Evolutionary conservation across 2,113 vertebrate species (phyloP).

Genomic region (Ploceus nigricollis): DNA sequence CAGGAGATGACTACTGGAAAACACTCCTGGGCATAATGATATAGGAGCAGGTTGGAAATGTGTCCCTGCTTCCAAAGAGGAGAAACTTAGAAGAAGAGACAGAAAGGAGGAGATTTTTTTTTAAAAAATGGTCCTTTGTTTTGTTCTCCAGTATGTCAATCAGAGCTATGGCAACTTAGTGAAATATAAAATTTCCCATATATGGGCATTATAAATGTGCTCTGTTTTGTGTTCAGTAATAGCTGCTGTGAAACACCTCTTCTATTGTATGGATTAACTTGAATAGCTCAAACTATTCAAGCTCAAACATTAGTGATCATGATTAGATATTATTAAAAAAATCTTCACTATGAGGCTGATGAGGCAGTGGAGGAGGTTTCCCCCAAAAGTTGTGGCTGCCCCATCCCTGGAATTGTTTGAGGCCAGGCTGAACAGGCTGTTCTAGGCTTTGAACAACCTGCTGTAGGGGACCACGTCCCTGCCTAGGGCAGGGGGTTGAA

Average conservation of each 20-base stretch:
- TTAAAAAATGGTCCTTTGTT: background rate
- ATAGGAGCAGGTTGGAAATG: background rate
- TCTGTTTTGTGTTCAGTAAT: background rate
- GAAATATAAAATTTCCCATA: background rate
- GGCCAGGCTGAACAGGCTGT: background rate
- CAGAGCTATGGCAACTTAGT: background rate
- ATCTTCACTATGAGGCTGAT: background rate
- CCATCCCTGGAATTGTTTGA: background rate
- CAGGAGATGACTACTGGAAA: background rate
- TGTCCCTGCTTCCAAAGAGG: background rate
- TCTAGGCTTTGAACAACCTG: background rate
- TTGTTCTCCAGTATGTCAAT: background rate
- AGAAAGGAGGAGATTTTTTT: background rate
- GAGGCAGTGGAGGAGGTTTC: background rate
- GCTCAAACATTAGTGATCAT: background rate
- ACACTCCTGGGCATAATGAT: background rate
- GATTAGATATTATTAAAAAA: background rate
- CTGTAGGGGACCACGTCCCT: background rate
- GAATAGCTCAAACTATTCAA: background rate
- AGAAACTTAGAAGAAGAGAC: background rate
- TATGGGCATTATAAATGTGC: background rate
- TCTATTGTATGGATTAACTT: background rate
- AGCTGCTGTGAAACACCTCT: background rate
- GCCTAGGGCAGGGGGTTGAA: background rate
- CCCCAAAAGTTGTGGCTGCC: background rate